phyloP scores from a whole-genome alignment of 1,140 invertebrate species.

The Tribolium castaneum region DNA sequence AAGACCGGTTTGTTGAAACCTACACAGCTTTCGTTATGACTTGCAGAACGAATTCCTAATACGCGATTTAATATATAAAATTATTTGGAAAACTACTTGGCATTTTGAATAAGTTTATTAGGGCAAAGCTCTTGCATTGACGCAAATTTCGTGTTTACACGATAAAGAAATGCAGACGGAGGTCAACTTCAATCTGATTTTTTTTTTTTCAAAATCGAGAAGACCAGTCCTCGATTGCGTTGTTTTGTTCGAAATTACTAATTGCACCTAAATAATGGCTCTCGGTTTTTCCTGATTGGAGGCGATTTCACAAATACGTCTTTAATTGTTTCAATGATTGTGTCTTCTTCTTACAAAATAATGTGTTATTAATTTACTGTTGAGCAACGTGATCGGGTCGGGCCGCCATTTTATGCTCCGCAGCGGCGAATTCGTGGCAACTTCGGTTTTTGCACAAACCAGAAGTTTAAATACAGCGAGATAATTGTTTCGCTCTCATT shows the following conservation, averaged over 20 bases:
- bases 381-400: neutral
- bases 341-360: constrained; percentile 29
- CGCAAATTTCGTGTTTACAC: constrained; percentile 23
- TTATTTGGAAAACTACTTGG: neutral
- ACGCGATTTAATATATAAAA: neutral
- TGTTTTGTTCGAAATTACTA: constrained; percentile 10
- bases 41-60: neutral
- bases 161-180: neutral
- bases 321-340: constrained; percentile 27
- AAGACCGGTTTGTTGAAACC: neutral
- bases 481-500: neutral
- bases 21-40: constrained; percentile 3
- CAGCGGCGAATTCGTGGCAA: neutral
- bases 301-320: constrained; percentile 37
- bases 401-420: neutral
- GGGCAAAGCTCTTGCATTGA: constrained; percentile 15
- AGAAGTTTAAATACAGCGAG: neutral
- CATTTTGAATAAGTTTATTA: neutral
- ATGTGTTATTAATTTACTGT: constrained; percentile 21
- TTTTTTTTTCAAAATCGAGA: constrained; percentile 17
- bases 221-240: neutral
- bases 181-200: neutral
- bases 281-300: constrained; percentile 39
- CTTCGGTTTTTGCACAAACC: neutral
- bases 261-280: constrained; percentile 7